Evolutionary conservation across 2,797 vertebrate genomes (phyloP), one percentile per base, ranked within the genome.

Genomic region (Hoplostethus atlanticus): DNA sequence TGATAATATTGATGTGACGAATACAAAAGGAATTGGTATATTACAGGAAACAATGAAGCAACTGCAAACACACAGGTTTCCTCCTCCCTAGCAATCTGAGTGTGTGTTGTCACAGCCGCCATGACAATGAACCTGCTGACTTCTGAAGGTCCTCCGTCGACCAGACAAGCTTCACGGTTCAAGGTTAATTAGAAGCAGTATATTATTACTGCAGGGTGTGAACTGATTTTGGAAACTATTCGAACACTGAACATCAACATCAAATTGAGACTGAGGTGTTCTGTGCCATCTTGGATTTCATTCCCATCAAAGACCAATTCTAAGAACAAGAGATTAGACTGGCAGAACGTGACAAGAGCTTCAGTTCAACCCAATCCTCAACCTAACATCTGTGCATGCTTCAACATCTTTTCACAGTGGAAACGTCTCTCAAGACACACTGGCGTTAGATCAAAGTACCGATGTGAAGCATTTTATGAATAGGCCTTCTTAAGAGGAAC

Each of bases 41-140:
- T 83, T 75, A 83, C 83, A 80, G 83, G 82, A 91, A 90, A 85
- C 84, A 58, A 78, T 79, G 57, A 84, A 77, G 75, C 57, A 31
- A 64, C 61, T 6, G 71, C 70, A 82, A 83, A 88, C 74, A 84
- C 53, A 52, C 40, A 8, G 0, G 15, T 51, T 54, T 66, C 78
- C 59, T 68, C 54, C 80, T 54, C 52, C 46, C 38, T 55, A 55
- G 15, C 12, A 48, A 48, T 61, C 50, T 77, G 57, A 60, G 64
- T 40, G 30, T 44, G 60, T 12, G 38, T 69, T 67, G 55, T 55
- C 17, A 34, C 30, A 30, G 64, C 64, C 68, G 53, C 72, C 48
- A 67, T 73, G 66, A 64, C 21, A 31, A 71, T 67, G 51, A 78
- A 79, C 71, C 72, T 68, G 59, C 55, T 63, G 64, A 61, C 79